Percentiles rank a stretch among this genome's conserved stretches.
Evolutionary conservation across 1,140 invertebrate species (phyloP).

Genomic region (Euwallacea similis): DNA sequence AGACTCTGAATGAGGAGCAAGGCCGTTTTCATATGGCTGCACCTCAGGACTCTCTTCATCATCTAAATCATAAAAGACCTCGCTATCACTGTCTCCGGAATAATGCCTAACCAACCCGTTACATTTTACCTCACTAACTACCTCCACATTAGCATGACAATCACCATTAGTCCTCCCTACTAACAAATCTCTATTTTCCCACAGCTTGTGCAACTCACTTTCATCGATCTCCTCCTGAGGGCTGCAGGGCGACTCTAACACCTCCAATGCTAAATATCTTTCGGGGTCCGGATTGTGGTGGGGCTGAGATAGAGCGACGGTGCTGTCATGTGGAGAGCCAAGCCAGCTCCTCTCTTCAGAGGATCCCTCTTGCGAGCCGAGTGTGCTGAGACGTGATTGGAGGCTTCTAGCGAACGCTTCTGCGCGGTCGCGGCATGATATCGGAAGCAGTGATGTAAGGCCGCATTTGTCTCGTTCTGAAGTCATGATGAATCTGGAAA

Average conservation of each 20-base stretch:
- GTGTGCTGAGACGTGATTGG: slow-evolving; percentile 69
- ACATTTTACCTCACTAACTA: slow-evolving; percentile 48
- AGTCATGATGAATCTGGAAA: slow-evolving; percentile 41
- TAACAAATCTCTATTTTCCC: slow-evolving; percentile 28
- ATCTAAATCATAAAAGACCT: slow-evolving; percentile 61
- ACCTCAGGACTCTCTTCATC: slow-evolving; percentile 38
- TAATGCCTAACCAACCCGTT: slow-evolving; percentile 19
- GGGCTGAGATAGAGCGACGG: slow-evolving; percentile 51
- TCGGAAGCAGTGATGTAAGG: slow-evolving; percentile 59
- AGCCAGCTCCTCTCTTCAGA: slow-evolving; percentile 58
- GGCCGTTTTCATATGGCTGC: slow-evolving; percentile 24
- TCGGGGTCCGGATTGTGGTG: slow-evolving; percentile 60
- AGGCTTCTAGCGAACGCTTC: slow-evolving; percentile 77
- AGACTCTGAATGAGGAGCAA: slow-evolving; percentile 17
- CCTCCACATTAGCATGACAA: slow-evolving; percentile 5
- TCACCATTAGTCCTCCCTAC: slow-evolving; percentile 43
- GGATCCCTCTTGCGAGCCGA: slow-evolving; percentile 57
- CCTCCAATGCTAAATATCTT: slow-evolving; percentile 62
- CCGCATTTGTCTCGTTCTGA: slow-evolving; percentile 53
- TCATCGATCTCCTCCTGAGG: slow-evolving; percentile 61
- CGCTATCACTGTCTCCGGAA: slow-evolving; percentile 56
- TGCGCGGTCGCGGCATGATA: slow-evolving; percentile 75
- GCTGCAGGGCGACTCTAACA: slow-evolving; percentile 65
- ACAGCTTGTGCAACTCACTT: slow-evolving; percentile 38
- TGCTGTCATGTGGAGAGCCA: slow-evolving; percentile 44